Evolutionary conservation across 2,113 vertebrate genomes (phyloP).

Genomic region (Pitta sordida): DNA sequence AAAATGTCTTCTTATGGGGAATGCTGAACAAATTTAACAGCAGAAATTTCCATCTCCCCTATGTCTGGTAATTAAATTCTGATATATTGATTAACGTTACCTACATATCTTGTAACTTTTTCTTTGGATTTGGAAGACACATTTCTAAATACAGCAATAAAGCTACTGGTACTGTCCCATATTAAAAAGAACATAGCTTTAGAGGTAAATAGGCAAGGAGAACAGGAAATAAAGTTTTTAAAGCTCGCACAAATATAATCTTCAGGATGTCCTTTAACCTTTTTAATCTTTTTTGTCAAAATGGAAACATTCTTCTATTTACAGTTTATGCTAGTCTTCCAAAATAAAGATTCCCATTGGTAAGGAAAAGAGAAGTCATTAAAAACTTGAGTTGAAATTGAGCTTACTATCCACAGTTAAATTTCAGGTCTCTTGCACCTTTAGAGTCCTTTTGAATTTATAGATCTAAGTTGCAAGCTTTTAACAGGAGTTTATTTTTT

Average conservation of each 20-base stretch:
- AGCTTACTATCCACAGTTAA: not conserved
- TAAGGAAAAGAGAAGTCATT: not conserved
- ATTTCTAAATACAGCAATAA: not conserved
- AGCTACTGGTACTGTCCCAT: not conserved
- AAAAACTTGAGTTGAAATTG: too few species aligned
- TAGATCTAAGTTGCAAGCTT: not conserved
- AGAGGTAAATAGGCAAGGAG: not conserved
- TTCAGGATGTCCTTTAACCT: not conserved
- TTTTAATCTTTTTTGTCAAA: not conserved
- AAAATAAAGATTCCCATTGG: not conserved
- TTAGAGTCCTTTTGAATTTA: not conserved
- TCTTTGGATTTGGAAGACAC: not conserved
- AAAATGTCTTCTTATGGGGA: not conserved
- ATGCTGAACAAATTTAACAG: not conserved
- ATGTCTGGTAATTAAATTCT: not conserved
- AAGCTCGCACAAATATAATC: not conserved
- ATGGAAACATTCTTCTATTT: not conserved
- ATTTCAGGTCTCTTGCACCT: not conserved
- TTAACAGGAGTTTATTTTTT: not conserved
- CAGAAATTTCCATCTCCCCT: not conserved
- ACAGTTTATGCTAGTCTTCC: not conserved
- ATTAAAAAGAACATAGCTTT: not conserved
- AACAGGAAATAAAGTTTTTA: not conserved
- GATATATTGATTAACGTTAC: not conserved
- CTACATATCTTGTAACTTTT: not conserved